Base-by-base conservation (phyloP, 1,140 invertebrate species). In the Sipha flava region DNA sequence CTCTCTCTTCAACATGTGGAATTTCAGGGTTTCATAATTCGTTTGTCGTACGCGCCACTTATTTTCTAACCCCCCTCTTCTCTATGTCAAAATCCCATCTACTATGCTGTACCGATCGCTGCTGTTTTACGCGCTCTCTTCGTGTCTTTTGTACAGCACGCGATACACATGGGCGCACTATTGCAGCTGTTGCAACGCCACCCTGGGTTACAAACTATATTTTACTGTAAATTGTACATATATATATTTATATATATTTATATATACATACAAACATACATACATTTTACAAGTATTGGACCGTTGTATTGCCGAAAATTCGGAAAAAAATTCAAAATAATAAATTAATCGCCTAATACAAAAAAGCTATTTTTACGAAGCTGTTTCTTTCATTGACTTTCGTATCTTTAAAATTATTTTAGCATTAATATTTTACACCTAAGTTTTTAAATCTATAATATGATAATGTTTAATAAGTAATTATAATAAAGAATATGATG, bases 121-220 rank as follows among this genome's bases (percentile, higher is more conserved):
- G 4, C 21, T 68, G 23, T 45, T 45, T 23, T 45, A n/a, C n/a
- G n/a, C n/a, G n/a, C 34, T 16, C 62, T 43, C 12, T 43, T 68
- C 64, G 66, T 47, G 43, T 70, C 66, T 70, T 47, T 70, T 70
- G 66, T 70, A 12, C 26, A 47, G 66, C 66, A 70, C 66, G 66
- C 66, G 66, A 70, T 70, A 47, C 43, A 70, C 14, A 47, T 47
- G 66, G 23, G 66, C 23, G 40, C 26, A 9, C 23, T 23, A 43
- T 47, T 70, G 66, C 66, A 70, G 66, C 66, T 70, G 66, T 70
- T 70, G 66, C 43, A 70, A 70, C 43, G 43, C 26, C 26, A 47
- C 66, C 66, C 40, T 23, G 66, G 2, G 43, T 47, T 26, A 10
- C 16, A 45, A 29, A 45, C 40, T 45, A 29, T 70, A 52, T 52